Base-by-base conservation (phyloP, 2,797 vertebrate genomes). In the Aythya fuligula region DNA sequence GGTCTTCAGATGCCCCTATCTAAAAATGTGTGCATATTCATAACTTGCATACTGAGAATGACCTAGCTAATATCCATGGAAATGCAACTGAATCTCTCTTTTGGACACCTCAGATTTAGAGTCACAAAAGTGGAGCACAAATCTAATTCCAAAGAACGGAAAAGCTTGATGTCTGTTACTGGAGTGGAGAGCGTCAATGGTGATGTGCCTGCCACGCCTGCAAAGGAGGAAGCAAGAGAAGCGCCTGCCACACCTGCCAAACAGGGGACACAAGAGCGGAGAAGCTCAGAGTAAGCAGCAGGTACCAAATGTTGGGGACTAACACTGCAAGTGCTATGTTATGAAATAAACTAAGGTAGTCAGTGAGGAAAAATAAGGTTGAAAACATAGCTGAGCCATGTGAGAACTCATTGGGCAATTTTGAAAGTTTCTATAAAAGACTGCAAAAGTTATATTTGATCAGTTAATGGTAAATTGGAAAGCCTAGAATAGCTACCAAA, bases 51-150 rank as follows among this genome's bases (percentile, higher is more conserved):
- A 13, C 34, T 43, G 49, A 64, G 30, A 49, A 57, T 0, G 3
- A 36, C 49, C 53, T 56, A 6, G 25, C 11, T 75, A 7, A 49
- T 57, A 30, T 53, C 16, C 54, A 17, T 32, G 36, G 57, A 78
- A 72, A 45, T 49, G 56, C 3, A 58, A 20, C 7, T 54, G 20
- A 57, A 30, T 75, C 41, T 85, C 77, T n/a, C 8, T 72, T 71
- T 69, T 49, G 58, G 11, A 85, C 54, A 18, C 49, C 25, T 66
- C 96, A 99, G 99, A 96, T 99, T 99, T 95, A 98, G 99, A 47
- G 99, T 99, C 85, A 99, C 99, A 2, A 99, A 99, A 97, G 98
- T 98, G 90, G 99, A 99, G 80, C 97, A 98, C 47, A 99, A 99
- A 87, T 85, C 97, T 0, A 97, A 96, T 76, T 96, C 73, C 77